Evolutionary conservation across 2,797 vertebrate genomes (phyloP).

Genomic region (Sebastes cheni): DNA sequence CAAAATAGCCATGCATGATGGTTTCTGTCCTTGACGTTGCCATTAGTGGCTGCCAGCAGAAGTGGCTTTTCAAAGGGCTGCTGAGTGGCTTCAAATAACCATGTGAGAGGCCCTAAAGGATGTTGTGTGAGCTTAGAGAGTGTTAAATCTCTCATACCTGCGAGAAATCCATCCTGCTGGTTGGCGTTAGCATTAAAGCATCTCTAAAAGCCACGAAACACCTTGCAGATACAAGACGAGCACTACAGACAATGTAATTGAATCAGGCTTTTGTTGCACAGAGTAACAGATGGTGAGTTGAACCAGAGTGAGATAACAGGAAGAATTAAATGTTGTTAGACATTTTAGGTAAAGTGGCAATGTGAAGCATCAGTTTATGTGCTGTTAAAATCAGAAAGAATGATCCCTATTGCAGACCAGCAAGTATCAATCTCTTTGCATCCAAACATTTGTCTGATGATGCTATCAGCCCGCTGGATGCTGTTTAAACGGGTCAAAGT

Average conservation of each 20-base stretch:
- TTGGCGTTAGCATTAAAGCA: constrained; percentile 22
- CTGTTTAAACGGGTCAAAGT: constrained; percentile 36
- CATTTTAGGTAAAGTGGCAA: constrained; percentile 11
- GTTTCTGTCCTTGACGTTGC: constrained; percentile 31
- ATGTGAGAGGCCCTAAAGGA: constrained; percentile 25
- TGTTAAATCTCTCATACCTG: constrained; percentile 43
- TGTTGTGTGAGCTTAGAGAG: constrained; percentile 33
- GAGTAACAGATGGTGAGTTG: constrained; percentile 35
- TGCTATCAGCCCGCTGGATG: constrained; percentile 19
- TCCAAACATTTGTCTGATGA: constrained; percentile 15
- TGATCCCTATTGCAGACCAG: neutral
- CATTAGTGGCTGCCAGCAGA: constrained; percentile 1
- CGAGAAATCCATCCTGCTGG: constrained; percentile 27
- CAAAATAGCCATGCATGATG: constrained; percentile 13
- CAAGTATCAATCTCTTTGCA: neutral
- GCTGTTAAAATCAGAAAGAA: constrained; percentile 1
- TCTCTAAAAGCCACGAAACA: constrained; percentile 35
- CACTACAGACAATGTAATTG: constrained; percentile 10
- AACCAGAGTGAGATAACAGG: constrained; percentile 13
- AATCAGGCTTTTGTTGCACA: constrained; percentile 42
- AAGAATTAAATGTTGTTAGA: constrained; percentile 27
- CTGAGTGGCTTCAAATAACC: constrained; percentile 49
- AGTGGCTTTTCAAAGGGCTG: constrained; percentile 32
- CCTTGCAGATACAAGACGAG: constrained; percentile 22
- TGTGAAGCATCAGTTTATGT: neutral